Evolutionary conservation across 2,888 invertebrate genomes (phyloP).

Genomic region (Drosophila rubida): DNA sequence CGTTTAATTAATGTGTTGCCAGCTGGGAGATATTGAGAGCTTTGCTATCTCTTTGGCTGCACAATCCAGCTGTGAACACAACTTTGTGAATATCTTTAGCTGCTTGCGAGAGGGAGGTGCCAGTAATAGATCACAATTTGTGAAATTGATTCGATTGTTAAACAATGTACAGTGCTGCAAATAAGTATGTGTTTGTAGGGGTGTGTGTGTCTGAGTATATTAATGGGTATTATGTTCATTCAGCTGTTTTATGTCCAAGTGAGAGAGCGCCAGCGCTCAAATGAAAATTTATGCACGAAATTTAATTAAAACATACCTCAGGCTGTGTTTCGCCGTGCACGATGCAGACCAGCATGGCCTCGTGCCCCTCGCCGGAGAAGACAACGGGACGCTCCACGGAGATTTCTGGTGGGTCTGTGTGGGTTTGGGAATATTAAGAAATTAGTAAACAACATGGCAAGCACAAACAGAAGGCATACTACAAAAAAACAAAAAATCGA

Average conservation of each 20-base stretch:
- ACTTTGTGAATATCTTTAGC: background rate
- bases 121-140: slow-evolving; percentile 3
- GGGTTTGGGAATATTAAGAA: slow-evolving; percentile 40
- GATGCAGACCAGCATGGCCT: slow-evolving; percentile 89
- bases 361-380: slow-evolving; percentile 89
- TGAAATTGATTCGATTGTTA: slow-evolving; percentile 18
- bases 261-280: slow-evolving; percentile 55
- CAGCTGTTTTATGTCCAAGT: slow-evolving; percentile 60
- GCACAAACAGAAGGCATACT: slow-evolving; percentile 27
- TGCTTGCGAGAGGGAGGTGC: background rate
- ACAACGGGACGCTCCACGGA: slow-evolving; percentile 88
- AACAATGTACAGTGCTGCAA: slow-evolving; percentile 29
- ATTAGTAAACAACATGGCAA: slow-evolving; percentile 65
- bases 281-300: slow-evolving; percentile 73
- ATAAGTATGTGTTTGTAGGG: slow-evolving; percentile 15
- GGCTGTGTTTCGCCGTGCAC: slow-evolving; percentile 89
- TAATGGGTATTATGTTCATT: slow-evolving; percentile 48
- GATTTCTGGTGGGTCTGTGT: slow-evolving; percentile 85
- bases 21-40: slow-evolving; percentile 18
- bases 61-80: background rate
- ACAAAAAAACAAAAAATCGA: slow-evolving; percentile 32
- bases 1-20: slow-evolving; percentile 66
- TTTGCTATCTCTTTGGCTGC: background rate
- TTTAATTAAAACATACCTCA: slow-evolving; percentile 86
- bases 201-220: slow-evolving; percentile 24